A percentile compares a stretch with the other conserved stretches of the same genome.
Conservation (phyloP, 2,113 vertebrate species). For the Chrysochloris asiatica region DNA sequence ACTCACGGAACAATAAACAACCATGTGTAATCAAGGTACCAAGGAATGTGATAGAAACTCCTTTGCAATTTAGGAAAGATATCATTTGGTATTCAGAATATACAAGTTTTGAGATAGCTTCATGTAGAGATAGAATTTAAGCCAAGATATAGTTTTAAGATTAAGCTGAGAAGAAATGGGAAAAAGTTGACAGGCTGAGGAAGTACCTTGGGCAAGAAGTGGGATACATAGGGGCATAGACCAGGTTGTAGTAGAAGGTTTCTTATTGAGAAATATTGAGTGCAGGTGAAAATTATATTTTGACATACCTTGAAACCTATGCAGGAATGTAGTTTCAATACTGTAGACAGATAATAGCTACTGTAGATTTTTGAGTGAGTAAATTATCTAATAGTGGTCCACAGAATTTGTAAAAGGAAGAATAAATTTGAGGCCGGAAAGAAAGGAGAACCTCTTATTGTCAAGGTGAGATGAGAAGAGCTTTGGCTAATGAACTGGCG, state of each 20-base stretch:
- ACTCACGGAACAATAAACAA: neutral
- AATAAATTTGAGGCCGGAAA: neutral
- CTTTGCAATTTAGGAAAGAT: neutral
- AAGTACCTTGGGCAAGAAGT: neutral
- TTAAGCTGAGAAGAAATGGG: neutral
- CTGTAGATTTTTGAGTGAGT: neutral
- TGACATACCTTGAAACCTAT: neutral
- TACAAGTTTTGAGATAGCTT: constrained; percentile 4
- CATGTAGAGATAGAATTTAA: neutral
- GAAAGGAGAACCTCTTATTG: neutral
- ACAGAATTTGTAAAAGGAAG: neutral
- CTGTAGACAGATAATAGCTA: neutral
- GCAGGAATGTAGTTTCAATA: neutral
- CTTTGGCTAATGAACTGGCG: neutral
- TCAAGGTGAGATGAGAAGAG: neutral
- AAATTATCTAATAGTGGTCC: neutral
- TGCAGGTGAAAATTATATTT: neutral
- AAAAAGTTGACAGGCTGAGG: neutral
- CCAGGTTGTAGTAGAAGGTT: neutral
- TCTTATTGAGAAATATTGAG: neutral
- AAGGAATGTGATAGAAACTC: neutral
- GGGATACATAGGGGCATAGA: neutral
- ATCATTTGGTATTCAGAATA: neutral
- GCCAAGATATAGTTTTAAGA: neutral
- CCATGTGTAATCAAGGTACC: neutral